Percentiles rank a stretch among this genome's conserved stretches.
Conservation (phyloP, 1,140 invertebrate species). For the Tetramorium alpestre region DNA sequence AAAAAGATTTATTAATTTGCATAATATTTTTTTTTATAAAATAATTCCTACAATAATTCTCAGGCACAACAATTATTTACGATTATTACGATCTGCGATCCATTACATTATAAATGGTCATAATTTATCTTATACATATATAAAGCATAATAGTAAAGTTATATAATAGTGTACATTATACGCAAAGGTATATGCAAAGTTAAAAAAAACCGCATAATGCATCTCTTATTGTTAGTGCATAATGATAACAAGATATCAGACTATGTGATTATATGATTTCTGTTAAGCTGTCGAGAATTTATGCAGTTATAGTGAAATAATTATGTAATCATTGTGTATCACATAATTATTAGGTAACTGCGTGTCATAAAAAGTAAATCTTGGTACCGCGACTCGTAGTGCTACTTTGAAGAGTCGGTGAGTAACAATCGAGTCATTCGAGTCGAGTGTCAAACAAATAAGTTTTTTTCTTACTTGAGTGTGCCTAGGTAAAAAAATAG, state of each 20-base stretch:
- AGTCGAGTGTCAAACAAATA: not conserved
- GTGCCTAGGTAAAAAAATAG: not conserved
- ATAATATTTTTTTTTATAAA: not conserved
- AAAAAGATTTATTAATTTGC: too few relatives aligned
- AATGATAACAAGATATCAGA: not conserved
- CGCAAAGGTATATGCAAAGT: not conserved
- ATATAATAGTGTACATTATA: not conserved
- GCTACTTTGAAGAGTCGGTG: not conserved
- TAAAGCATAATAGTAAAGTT: not conserved
- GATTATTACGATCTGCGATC: too few relatives aligned
- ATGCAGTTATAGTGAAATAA: not conserved
- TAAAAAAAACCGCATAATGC: not conserved
- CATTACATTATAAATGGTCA: too few relatives aligned
- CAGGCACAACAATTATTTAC: not conserved
- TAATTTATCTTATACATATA: too few relatives aligned
- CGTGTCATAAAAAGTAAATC: not conserved
- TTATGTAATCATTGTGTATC: not conserved
- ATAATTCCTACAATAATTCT: not conserved
- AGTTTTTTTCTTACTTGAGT: not conserved
- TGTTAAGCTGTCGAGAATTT: constrained; percentile 9
- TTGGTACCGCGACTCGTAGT: not conserved
- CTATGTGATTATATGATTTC: not conserved
- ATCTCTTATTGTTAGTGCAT: not conserved
- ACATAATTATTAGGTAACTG: not conserved
- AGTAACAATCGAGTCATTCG: not conserved